Evolutionary conservation across 1,140 invertebrate genomes (phyloP).

Genomic region (Drosophila ogumai): DNA sequence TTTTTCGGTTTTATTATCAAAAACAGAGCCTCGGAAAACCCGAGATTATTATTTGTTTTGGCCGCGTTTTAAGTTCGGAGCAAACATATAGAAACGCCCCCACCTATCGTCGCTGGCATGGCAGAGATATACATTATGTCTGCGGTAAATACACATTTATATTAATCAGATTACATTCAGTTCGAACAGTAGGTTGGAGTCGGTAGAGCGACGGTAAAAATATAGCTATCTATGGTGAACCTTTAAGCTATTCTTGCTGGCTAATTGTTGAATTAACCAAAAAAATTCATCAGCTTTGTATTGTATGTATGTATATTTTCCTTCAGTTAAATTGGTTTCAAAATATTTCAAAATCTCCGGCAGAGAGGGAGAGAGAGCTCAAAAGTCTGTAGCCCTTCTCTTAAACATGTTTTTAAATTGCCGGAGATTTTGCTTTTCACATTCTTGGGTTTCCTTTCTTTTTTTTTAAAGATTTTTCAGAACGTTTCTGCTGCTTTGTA

Average conservation of each 20-base stretch:
- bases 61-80: conserved; percentile 1
- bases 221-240: conserved; percentile 37
- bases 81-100: conserved; percentile 29
- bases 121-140: conserved; percentile 12
- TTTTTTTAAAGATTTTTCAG: not conserved
- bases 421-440: not conserved
- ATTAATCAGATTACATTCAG: conserved; percentile 51
- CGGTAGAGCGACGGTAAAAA: conserved; percentile 49
- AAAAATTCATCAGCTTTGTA: conserved; percentile 22
- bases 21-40: conserved; percentile 33
- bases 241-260: conserved; percentile 13
- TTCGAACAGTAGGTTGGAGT: conserved; percentile 44
- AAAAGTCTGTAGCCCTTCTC: not conserved
- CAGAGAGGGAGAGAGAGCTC: not conserved
- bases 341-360: conserved; percentile 10
- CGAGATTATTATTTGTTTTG: not conserved
- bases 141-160: conserved; percentile 47
- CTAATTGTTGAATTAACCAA: conserved; percentile 14
- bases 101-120: not conserved
- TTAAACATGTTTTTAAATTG: not conserved
- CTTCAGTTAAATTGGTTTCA: conserved; percentile 14
- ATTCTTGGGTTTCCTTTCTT: too few relatives aligned
- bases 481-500: not conserved
- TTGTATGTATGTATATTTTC: conserved; percentile 21
- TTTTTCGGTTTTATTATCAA: conserved; percentile 27